Evolutionary conservation across 2,797 vertebrate genomes (phyloP), one percentile per base, ranked within the genome.

Genomic region (Phrynocephalus guinanensis): DNA sequence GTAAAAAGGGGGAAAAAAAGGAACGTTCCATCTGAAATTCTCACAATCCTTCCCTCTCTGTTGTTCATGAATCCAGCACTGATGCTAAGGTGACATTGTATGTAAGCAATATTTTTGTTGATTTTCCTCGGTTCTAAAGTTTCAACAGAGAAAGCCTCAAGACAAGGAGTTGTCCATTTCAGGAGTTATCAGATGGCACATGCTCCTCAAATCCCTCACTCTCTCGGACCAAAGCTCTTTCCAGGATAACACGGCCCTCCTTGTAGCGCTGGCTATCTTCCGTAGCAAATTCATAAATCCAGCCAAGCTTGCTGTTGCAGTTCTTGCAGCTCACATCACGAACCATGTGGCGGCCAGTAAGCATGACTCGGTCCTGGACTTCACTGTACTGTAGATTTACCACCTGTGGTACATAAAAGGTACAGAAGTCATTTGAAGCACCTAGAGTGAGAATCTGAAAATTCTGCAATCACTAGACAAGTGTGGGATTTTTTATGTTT

Each of bases 251-350:
- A 0, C 99, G 98, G 3, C 99, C 98, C 88, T 99, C 99, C 94
- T 99, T 99, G 95, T 99, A 99, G 87, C 98, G 98, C 96, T 99
- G 99, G 95, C 98, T 99, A 96, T 99, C 98, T 97, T 99, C 99
- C 0, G 99, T 99, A 78, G 99, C 98, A 91, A 99, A 99, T 96
- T 99, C 99, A 86, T 99, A 99, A 97, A 99, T 99, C 99, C 99
- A 99, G 16, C 99, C 99, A 95, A 99, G 96, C 95, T 99, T 99
- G 96, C 99, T 99, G 97, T 99, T 99, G 97, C 99, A 99, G 97
- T 99, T 99, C 96, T 99, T 99, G 96, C 99, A 99, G 97, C 99
- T 99, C 96, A 99, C 98, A 0, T 99, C 99, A 28, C 98, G 97
- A 93, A 99, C 99, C 99, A 99, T 99, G 97, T 99, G 99, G 89